phyloP scores from a whole-genome alignment of 2,888 invertebrate genomes.

The Pogonocherus hispidulus region DNA sequence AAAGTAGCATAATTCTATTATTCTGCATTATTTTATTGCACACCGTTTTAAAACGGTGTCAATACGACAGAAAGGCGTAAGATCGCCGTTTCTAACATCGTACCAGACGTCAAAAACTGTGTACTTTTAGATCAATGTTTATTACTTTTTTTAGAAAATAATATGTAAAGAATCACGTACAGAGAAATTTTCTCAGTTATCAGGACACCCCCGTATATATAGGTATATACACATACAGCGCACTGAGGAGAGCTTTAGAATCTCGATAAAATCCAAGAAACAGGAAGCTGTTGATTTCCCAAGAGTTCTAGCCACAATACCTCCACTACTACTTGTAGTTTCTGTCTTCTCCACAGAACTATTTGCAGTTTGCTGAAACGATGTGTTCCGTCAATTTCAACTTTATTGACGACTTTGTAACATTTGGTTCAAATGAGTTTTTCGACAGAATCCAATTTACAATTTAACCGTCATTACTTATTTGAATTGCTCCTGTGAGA shows the following conservation, averaged over 20 bases:
- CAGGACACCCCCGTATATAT: not conserved
- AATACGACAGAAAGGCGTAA: no score
- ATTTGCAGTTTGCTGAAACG: slow-evolving; percentile 55
- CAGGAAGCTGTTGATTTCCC: slow-evolving; percentile 57
- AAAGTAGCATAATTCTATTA: no score
- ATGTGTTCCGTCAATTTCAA: slow-evolving; percentile 56
- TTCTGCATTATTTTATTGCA: no score
- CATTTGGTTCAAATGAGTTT: slow-evolving; percentile 59
- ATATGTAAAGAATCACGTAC: no score
- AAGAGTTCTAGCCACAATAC: slow-evolving; percentile 57
- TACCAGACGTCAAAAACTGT: no score
- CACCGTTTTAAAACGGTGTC: no score
- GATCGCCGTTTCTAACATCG: no score
- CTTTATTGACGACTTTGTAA: slow-evolving; percentile 57
- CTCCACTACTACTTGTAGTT: slow-evolving; percentile 34
- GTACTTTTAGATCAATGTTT: no score
- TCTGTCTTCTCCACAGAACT: slow-evolving; percentile 49
- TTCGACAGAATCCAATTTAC: slow-evolving; percentile 62
- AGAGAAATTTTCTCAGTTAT: no score
- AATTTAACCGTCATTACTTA: slow-evolving; percentile 61
- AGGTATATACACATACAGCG: not conserved
- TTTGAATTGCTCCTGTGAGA: no score
- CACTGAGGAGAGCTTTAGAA: not conserved
- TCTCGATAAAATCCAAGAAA: slow-evolving; percentile 23
- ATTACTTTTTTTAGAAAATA: no score